phyloP scores from a whole-genome alignment of 2,797 vertebrate species.

The Garrulus glandarius region DNA sequence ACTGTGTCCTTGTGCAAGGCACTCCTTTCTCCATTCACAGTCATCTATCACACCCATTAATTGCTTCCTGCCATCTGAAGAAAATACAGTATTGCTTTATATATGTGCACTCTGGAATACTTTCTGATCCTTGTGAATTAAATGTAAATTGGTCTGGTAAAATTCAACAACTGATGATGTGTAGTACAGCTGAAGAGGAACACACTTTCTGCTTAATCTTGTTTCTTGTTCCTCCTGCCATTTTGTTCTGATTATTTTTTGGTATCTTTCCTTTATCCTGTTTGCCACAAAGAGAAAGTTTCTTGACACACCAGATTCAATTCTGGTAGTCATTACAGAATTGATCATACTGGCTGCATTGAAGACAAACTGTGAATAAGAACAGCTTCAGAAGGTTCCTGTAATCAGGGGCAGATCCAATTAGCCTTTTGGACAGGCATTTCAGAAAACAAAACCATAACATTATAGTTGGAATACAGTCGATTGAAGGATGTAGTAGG shows the following conservation, averaged over 20 bases:
- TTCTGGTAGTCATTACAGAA: not conserved
- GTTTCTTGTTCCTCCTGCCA: not conserved
- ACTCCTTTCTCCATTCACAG: not conserved
- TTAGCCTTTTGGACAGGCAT: not conserved
- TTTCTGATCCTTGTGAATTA: not conserved
- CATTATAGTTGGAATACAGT: not conserved
- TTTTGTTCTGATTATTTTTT: not conserved
- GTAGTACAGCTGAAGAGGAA: not conserved
- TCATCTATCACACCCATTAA: not conserved
- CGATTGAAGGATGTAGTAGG: not conserved
- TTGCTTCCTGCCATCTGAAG: not conserved
- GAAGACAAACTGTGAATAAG: not conserved
- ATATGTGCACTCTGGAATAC: not conserved
- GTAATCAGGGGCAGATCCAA: not conserved
- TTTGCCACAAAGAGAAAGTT: not conserved
- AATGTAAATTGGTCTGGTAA: not conserved
- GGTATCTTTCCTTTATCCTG: not conserved
- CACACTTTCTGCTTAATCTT: not conserved
- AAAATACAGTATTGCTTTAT: not conserved
- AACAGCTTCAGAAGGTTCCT: not conserved
- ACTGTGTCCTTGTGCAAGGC: not conserved
- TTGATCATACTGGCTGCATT: not conserved
- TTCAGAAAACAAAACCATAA: not conserved
- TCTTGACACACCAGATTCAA: not conserved
- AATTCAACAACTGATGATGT: not conserved